Evolutionary conservation across 1,140 invertebrate genomes (phyloP).

Genomic region (Nasonia longicornis): DNA sequence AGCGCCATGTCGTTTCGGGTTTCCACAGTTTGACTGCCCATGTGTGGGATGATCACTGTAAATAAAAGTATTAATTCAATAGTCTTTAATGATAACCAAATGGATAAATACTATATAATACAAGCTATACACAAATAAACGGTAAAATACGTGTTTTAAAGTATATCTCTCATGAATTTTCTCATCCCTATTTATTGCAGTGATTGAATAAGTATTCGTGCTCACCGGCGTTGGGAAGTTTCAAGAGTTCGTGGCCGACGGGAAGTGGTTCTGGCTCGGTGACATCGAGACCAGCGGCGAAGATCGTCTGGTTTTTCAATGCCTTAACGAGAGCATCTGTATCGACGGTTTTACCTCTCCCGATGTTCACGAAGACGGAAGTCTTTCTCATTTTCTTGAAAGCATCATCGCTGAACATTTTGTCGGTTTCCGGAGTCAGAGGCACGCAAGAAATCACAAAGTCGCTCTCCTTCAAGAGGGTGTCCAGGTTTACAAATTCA

Average conservation of each 20-base stretch:
- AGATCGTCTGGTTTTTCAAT: constrained; percentile 78
- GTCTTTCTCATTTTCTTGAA: constrained; percentile 85
- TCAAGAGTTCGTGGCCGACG: constrained; percentile 79
- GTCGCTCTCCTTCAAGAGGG: constrained; percentile 79
- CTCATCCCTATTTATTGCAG: not conserved
- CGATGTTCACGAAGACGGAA: constrained; percentile 84
- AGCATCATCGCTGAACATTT: constrained; percentile 77
- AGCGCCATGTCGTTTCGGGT: constrained; percentile 84
- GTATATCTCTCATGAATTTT: not conserved
- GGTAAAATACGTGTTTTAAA: not conserved
- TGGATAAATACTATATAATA: not conserved
- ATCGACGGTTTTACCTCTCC: constrained; percentile 81
- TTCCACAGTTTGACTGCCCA: constrained; percentile 85
- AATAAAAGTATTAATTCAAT: constrained; percentile 30
- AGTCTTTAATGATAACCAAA: constrained; percentile 13
- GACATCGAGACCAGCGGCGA: constrained; percentile 90
- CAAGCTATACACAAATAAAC: not conserved
- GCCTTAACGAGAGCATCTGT: constrained; percentile 82
- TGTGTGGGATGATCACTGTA: constrained; percentile 85
- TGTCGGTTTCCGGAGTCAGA: constrained; percentile 77
- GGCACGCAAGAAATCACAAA: constrained; percentile 80
- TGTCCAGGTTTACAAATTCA: constrained; percentile 79
- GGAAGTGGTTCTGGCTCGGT: constrained; percentile 90
- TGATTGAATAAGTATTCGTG: constrained; percentile 42
- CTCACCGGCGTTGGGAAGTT: constrained; percentile 83